Evolutionary conservation across 2,888 invertebrate genomes (phyloP), one percentile per base, ranked within the genome.

Genomic region (Drosophila borealis): DNA sequence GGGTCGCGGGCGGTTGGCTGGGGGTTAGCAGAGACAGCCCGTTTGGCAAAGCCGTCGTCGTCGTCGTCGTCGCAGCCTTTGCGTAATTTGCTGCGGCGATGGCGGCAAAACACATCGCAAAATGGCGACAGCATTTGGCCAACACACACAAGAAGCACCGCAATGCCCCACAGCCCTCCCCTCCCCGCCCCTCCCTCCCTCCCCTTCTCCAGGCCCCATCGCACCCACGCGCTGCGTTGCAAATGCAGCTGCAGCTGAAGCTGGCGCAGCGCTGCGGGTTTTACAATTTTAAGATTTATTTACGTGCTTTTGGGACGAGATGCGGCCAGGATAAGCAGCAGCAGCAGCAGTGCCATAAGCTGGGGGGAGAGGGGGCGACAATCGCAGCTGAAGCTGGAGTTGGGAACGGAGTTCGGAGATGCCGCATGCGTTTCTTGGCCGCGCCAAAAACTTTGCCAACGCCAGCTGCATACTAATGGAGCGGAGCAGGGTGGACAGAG

Each of bases 81-180:
- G 86, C 88, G 88, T 88, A 84, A 84, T 88, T 84, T 84, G 84
- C 84, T 88, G 84, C 83, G 83, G 80, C 88, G 83, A 88, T 78
- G 83, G 88, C 83, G 86, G 89, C 84, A 87, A 89, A 87, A 89
- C 88, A 85, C 89, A 89, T 89, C 80, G 84, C 89, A 87, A 89
- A 86, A 89, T 86, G 85, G 89, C 88, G 83, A 88, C 83, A 88
- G 80, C 77, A 76, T 70, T 74, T 66, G 78, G 67, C 67, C 76
- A 73, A 74, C 49, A 63, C 44, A 63, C 44, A 44, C 42, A 41
- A 44, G 44, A 39, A 29, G 29, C 29, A 8, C 8, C 29, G 29
- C 29, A 29, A 8, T 29, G 29, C 29, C n/a, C 42, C 21, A 21
- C 25, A 39, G 34, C 1, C 5, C 33, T 25, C 11, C 44, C 6